Evolutionary conservation across 2,888 invertebrate species (phyloP), one percentile per base, ranked within the genome.

Genomic region (Axea sp.): DNA sequence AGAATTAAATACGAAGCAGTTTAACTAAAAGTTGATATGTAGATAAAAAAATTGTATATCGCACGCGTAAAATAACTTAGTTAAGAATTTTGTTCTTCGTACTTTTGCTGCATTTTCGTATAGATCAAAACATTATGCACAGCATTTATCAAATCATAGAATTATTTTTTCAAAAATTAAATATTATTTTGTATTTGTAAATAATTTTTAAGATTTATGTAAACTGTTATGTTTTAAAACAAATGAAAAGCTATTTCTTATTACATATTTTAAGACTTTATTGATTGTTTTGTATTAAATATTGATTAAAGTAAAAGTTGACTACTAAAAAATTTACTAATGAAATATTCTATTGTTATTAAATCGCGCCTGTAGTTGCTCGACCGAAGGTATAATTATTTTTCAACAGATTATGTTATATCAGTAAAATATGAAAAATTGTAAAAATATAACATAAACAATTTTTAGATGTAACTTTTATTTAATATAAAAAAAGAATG

Each of bases 131-230:
- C 31, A 45, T 55, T 53, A 39, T 60, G 55, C 73, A 73, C 73
- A 67, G 67, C 60, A 67, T 73, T 67, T 72, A 71, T 22, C 37
- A 41, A 65, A 72, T 65, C 35, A 45, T 60, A 67, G 53, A 55
- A 62, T 22, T 7, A 47, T 73, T n/a, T 67, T 62, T 55, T 43
- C 67, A 55, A 62, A 30, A 60, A 57, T 65, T 59, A 43, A 55
- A 14, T n/a, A 3, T 45, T 31, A 3, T 17, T 39, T 31, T 39
- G 19, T n/a, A n/a, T 19, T 41, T 26, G n/a, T 11, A 24, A 4
- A 11, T 2, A 22, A n/a, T n/a, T n/a, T n/a, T n/a, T n/a, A n/a
- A n/a, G n/a, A n/a, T n/a, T n/a, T n/a, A n/a, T n/a, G n/a, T n/a
- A n/a, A n/a, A n/a, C n/a, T n/a, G n/a, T n/a, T n/a, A n/a, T n/a